These are phyloP conservation scores for Dicrurus megarhynchus DNA, from an alignment of 2,113 vertebrate genomes.

Conservation along the genomic window DNA sequence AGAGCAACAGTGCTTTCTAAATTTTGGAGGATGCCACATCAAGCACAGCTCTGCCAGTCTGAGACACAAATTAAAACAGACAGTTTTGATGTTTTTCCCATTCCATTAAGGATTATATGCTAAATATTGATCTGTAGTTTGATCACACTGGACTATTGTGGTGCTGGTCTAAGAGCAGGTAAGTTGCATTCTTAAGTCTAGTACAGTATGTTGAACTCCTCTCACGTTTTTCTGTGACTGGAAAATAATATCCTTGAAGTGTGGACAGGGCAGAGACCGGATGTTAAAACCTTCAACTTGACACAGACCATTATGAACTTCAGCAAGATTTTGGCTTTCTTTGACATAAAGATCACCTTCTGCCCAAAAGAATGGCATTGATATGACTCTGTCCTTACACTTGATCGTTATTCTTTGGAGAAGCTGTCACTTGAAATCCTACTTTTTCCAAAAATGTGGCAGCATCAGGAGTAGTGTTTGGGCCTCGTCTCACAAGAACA, in stretches of 20 bases:
- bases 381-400: neutral
- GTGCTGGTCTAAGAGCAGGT: neutral
- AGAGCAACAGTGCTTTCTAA: neutral
- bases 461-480: neutral
- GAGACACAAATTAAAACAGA: neutral
- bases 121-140: neutral
- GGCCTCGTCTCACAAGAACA: neutral
- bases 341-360: constrained; percentile 20
- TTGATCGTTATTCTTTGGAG: neutral
- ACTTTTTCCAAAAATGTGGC: neutral
- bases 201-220: neutral
- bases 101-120: neutral
- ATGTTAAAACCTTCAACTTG: constrained; percentile 11
- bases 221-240: neutral
- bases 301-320: neutral
- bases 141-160: neutral
- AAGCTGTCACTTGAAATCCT: constrained; percentile 27
- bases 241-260: constrained; percentile 1
- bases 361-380: constrained; percentile 4
- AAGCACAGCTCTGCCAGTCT: neutral
- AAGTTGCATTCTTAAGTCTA: neutral
- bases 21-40: neutral
- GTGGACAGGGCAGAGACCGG: neutral
- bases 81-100: neutral
- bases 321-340: neutral